phyloP scores from a whole-genome alignment of 2,888 invertebrate genomes.

The Ennomos erosarius region DNA sequence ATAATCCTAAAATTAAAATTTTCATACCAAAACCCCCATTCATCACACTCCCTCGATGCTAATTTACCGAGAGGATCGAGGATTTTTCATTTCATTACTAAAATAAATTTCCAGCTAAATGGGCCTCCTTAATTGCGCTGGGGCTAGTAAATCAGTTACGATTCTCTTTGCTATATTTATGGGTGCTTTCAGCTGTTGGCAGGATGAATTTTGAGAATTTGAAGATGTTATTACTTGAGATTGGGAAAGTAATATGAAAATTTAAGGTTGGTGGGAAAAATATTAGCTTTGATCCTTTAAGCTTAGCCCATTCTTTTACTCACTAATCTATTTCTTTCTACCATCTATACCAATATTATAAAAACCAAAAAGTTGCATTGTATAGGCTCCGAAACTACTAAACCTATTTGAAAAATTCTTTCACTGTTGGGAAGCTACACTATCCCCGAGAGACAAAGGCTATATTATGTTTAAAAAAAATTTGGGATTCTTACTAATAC shows the following conservation, averaged over 20 bases:
- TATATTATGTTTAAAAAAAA: too few species aligned
- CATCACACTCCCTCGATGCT: conserved; percentile 29
- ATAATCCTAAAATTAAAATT: conserved; percentile 20
- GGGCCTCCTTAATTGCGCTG: conserved; percentile 34
- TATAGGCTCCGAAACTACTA: too few species aligned
- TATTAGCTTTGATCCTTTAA: too few species aligned
- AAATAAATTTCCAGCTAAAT: conserved; percentile 38
- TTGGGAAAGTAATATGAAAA: neutral
- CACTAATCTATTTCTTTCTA: too few species aligned
- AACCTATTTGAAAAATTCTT: too few species aligned
- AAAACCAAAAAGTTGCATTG: too few species aligned
- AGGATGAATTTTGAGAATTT: conserved; percentile 1
- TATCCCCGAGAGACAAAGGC: too few species aligned
- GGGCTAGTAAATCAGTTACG: conserved; percentile 34
- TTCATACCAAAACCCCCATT: conserved; percentile 18
- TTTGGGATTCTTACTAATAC: too few species aligned
- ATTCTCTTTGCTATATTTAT: conserved; percentile 23
- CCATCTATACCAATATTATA: too few species aligned
- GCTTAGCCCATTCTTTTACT: too few species aligned
- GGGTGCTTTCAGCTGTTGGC: conserved; percentile 6
- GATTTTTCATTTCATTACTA: conserved; percentile 33
- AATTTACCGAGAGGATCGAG: conserved; percentile 21
- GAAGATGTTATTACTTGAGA: neutral
- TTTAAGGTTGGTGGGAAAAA: too few species aligned
- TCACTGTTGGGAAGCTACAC: too few species aligned